Evolutionary conservation across 2,888 invertebrate genomes (phyloP).

Genomic region (Euproctis similis): DNA sequence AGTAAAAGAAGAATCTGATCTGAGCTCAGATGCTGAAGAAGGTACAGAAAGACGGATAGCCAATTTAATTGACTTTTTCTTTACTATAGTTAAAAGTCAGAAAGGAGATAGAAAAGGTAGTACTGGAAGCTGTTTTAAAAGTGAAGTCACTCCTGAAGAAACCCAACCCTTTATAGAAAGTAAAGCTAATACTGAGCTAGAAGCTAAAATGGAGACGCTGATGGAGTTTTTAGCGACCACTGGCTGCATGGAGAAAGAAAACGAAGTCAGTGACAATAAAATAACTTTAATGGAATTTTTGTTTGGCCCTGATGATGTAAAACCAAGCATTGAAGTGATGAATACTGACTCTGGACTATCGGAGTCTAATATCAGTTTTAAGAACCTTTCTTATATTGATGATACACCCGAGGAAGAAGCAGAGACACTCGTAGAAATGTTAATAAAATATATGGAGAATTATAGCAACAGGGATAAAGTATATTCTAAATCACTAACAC

Average conservation of each 20-base stretch:
- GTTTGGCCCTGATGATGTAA: conserved; percentile 55
- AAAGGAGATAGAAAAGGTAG: conserved; percentile 61
- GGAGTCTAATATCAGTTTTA: conserved; percentile 56
- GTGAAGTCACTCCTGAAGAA: conserved; percentile 53
- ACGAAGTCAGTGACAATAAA: conserved; percentile 48
- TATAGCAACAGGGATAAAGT: conserved; percentile 47
- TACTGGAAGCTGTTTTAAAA: conserved; percentile 60
- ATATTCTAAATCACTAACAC: conserved; percentile 48
- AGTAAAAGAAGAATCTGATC: conserved; percentile 62
- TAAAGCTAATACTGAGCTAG: conserved; percentile 56
- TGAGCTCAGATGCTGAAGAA: conserved; percentile 59
- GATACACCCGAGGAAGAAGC: conserved; percentile 64
- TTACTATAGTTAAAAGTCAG: conserved; percentile 68
- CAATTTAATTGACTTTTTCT: conserved; percentile 68
- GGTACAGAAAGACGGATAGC: conserved; percentile 60
- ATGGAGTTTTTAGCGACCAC: conserved; percentile 65
- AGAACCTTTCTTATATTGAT: conserved; percentile 60
- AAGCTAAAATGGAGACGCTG: conserved; percentile 68
- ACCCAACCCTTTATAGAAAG: conserved; percentile 39
- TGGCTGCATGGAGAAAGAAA: conserved; percentile 58
- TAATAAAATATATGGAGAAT: conserved; percentile 66
- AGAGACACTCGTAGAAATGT: conserved; percentile 61
- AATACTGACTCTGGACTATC: conserved; percentile 44
- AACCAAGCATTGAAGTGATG: conserved; percentile 48
- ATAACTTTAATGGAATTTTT: conserved; percentile 69